A percentile compares a stretch with the other conserved stretches of the same genome.
Conservation (phyloP, 2,113 vertebrate genomes). For the Thalassarche chlororhynchos region DNA sequence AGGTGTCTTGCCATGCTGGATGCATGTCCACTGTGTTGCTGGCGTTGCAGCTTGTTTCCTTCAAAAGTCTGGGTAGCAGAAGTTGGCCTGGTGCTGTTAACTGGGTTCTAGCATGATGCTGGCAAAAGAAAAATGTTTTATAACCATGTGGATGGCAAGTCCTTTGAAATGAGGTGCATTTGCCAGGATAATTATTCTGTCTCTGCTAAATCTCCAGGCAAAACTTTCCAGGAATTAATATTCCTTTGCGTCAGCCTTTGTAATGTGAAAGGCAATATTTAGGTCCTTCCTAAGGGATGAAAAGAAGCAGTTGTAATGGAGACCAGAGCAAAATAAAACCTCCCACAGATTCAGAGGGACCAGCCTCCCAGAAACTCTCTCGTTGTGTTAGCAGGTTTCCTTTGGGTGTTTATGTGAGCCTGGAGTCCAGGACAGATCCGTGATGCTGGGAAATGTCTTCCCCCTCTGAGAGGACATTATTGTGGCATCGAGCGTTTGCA, state of each 20-base stretch:
- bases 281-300: slow-evolving; percentile 7
- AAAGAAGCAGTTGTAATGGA: slow-evolving; percentile 1
- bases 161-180: neutral
- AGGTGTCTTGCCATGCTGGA: neutral
- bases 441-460: neutral
- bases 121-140: neutral
- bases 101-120: neutral
- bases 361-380: neutral
- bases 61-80: neutral
- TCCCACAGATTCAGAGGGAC: neutral
- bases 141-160: neutral
- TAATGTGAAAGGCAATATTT: slow-evolving; percentile 34
- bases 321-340: slow-evolving; percentile 33
- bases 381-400: neutral
- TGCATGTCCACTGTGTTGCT: fast-evolving
- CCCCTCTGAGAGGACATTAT: neutral
- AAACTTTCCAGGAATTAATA: slow-evolving; percentile 46
- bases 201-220: neutral
- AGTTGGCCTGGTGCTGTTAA: neutral
- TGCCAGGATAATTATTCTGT: slow-evolving; percentile 4
- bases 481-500: neutral
- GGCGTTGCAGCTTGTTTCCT: neutral
- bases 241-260: neutral
- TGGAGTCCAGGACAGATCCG: neutral
- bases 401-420: neutral